Evolutionary conservation across 2,797 vertebrate species (phyloP).

Genomic region (Nannoperca obscura): DNA sequence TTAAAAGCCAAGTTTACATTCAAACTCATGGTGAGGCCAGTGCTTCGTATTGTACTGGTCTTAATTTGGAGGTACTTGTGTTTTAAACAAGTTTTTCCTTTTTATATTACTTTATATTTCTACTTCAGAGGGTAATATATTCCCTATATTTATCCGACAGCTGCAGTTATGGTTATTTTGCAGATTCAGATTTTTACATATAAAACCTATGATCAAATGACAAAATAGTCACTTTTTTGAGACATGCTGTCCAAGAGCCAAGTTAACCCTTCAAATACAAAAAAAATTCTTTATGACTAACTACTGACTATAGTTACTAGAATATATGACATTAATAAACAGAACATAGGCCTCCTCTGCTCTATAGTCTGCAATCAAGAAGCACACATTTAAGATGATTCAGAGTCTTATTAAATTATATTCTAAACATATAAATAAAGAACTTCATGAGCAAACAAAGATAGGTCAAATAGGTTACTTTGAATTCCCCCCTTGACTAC

Average conservation of each 20-base stretch:
- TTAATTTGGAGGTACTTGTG: background rate
- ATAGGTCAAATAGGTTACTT: no score
- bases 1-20: background rate
- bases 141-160: background rate
- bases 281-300: background rate
- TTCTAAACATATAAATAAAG: background rate
- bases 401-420: background rate
- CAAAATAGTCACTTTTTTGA: background rate
- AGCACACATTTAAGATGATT: background rate
- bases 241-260: no score
- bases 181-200: background rate
- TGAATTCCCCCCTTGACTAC: slow-evolving; percentile 72
- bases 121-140: background rate
- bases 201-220: background rate
- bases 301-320: background rate
- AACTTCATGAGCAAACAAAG: background rate
- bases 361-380: background rate
- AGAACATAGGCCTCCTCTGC: background rate
- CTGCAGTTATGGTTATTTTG: background rate
- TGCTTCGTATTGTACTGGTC: background rate
- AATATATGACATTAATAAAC: background rate
- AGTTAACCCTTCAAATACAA: background rate
- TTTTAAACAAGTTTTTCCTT: background rate
- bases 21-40: background rate
- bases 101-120: background rate